Percentiles rank a stretch among this genome's conserved stretches.
phyloP scores from a whole-genome alignment of 2,888 invertebrate species.

The Ochropleura plecta region DNA sequence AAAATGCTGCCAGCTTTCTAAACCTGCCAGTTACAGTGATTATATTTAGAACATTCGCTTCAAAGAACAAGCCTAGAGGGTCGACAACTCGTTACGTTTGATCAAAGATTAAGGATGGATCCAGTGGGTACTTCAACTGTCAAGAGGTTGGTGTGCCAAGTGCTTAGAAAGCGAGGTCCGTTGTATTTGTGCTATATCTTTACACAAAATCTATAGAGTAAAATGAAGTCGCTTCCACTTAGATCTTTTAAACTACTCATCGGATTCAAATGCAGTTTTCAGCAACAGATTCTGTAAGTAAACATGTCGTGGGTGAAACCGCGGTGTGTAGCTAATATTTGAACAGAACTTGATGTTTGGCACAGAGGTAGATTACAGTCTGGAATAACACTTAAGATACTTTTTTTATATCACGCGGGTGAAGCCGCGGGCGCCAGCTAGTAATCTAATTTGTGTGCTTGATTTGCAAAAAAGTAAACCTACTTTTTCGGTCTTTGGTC shows the following conservation, averaged over 20 bases:
- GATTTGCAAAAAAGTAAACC: too few relatives aligned
- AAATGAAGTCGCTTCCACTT: neutral
- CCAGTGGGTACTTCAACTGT: slow-evolving; percentile 29
- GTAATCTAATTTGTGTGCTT: too few relatives aligned
- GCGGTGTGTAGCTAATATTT: too few relatives aligned
- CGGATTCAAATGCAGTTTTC: too few relatives aligned
- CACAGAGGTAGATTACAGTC: too few relatives aligned
- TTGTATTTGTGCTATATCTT: neutral
- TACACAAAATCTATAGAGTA: neutral
- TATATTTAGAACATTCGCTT: slow-evolving; percentile 7
- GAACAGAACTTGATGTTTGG: too few relatives aligned
- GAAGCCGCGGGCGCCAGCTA: too few relatives aligned
- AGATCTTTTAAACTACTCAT: neutral
- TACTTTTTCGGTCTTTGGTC: too few relatives aligned
- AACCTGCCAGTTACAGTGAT: slow-evolving; percentile 7
- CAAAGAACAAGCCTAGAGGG: slow-evolving; percentile 23
- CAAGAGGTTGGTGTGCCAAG: slow-evolving; percentile 19
- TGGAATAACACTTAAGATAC: too few relatives aligned
- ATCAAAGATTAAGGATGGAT: slow-evolving; percentile 49
- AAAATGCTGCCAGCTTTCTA: neutral
- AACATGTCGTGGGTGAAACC: too few relatives aligned
- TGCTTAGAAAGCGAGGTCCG: slow-evolving; percentile 1
- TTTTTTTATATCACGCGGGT: too few relatives aligned
- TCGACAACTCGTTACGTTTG: slow-evolving; percentile 29
- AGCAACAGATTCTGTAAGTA: neutral